Percentiles rank a stretch among this genome's conserved stretches.
Evolutionary conservation across 1,140 invertebrate genomes (phyloP).

Genomic region (Tetramorium alpestre): DNA sequence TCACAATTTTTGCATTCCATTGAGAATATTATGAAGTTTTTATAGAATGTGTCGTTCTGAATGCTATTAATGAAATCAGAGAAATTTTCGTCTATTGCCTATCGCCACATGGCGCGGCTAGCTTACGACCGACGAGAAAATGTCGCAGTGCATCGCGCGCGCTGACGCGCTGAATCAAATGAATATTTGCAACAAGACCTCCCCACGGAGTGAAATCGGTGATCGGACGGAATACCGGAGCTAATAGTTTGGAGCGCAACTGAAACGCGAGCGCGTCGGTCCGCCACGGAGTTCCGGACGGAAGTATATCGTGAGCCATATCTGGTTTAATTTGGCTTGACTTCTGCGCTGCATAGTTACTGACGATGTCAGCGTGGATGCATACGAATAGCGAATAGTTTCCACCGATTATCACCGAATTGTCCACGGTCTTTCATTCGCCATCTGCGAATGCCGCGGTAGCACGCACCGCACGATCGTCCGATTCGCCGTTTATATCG

Average conservation of each 20-base stretch:
- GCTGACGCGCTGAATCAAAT: neutral
- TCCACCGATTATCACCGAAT: constrained; percentile 25
- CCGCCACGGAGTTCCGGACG: neutral
- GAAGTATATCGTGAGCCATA: constrained; percentile 11
- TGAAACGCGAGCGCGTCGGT: constrained; percentile 13
- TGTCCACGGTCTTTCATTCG: neutral
- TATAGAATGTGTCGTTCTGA: neutral
- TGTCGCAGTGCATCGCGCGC: neutral
- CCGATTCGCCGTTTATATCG: neutral
- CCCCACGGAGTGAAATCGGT: neutral
- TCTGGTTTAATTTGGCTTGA: constrained; percentile 41
- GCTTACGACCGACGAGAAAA: constrained; percentile 14
- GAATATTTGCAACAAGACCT: neutral
- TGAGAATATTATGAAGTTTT: neutral
- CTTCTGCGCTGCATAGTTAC: constrained; percentile 36
- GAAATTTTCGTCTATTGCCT: neutral
- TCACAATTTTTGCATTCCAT: neutral
- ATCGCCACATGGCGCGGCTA: neutral
- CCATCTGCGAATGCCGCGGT: neutral
- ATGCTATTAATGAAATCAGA: neutral
- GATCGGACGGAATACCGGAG: neutral
- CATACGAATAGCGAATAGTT: constrained; percentile 29
- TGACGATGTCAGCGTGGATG: constrained; percentile 23
- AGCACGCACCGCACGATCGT: constrained; percentile 8
- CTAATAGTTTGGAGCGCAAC: constrained; percentile 39